A percentile compares a stretch with the other conserved stretches of the same genome.
phyloP scores from a whole-genome alignment of 1,140 invertebrate species.

The Bombus superbus region DNA sequence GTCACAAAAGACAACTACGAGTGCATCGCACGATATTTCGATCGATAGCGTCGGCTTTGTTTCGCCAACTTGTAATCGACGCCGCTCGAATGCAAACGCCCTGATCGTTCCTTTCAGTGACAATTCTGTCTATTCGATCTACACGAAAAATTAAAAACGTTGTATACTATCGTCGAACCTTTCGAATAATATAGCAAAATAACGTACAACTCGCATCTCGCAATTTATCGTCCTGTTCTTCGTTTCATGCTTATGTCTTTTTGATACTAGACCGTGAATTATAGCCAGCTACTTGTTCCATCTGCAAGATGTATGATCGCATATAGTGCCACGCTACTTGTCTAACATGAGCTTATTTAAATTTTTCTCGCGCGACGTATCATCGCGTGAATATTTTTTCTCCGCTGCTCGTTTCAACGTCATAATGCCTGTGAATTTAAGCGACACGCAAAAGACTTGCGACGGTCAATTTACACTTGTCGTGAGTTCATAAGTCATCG shows the following conservation, averaged over 20 bases:
- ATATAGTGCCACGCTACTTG: not conserved
- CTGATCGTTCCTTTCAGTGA: not conserved
- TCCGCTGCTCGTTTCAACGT: not conserved
- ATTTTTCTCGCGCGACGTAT: not conserved
- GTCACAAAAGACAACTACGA: not conserved
- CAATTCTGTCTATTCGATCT: no score
- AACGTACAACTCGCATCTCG: no score
- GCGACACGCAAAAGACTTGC: not conserved
- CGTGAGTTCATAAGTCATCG: not conserved
- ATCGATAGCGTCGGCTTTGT: conserved; percentile 1
- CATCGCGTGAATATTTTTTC: not conserved
- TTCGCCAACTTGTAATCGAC: conserved; percentile 13
- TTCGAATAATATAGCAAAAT: no score
- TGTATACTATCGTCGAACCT: no score
- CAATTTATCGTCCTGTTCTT: no score
- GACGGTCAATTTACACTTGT: not conserved
- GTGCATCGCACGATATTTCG: conserved; percentile 4
- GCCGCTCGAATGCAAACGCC: not conserved
- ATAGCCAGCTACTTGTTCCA: not conserved
- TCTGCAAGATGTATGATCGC: not conserved
- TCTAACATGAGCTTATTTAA: not conserved
- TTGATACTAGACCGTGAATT: not conserved
- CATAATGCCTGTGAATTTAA: not conserved
- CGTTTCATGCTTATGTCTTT: not conserved
- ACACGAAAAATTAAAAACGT: no score